Conservation (phyloP, 2,888 invertebrate species). For the Thecophora atra region DNA sequence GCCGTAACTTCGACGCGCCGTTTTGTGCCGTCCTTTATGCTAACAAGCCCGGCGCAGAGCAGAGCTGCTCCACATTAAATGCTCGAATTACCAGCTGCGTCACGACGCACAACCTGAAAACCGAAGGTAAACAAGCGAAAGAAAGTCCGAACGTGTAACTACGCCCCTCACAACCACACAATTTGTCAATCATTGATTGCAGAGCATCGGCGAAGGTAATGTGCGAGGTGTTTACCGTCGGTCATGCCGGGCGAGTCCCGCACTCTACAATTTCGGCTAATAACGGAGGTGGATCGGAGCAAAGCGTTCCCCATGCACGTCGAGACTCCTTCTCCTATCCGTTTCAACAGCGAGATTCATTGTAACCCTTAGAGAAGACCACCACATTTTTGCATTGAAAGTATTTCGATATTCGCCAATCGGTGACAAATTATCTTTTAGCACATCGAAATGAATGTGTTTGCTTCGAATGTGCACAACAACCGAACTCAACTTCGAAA, state of each 20-base stretch:
- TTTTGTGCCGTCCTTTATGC: constrained; percentile 8
- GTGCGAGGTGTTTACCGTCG: constrained; percentile 23
- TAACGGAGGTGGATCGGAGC: constrained; percentile 17
- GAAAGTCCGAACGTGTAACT: not conserved
- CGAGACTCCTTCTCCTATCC: no score
- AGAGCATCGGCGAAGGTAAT: constrained; percentile 14
- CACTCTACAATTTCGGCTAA: constrained; percentile 34
- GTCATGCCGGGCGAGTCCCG: constrained; percentile 10
- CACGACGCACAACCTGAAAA: not conserved
- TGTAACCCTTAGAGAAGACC: no score
- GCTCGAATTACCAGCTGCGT: constrained; percentile 18
- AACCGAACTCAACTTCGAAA: not conserved
- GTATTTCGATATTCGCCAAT: not conserved
- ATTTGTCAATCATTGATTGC: constrained; percentile 35
- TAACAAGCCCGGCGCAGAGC: not conserved
- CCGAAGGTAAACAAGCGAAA: not conserved
- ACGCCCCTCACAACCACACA: constrained; percentile 22
- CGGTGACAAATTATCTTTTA: constrained; percentile 30
- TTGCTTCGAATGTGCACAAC: not conserved
- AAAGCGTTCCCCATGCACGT: not conserved
- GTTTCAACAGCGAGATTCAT: no score
- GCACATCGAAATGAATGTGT: constrained; percentile 15
- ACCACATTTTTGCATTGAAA: no score
- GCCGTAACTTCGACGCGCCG: not conserved
- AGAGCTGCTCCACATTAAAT: not conserved